Conservation (phyloP, 2,797 vertebrate species). For the Cyclopterus lumpus region DNA sequence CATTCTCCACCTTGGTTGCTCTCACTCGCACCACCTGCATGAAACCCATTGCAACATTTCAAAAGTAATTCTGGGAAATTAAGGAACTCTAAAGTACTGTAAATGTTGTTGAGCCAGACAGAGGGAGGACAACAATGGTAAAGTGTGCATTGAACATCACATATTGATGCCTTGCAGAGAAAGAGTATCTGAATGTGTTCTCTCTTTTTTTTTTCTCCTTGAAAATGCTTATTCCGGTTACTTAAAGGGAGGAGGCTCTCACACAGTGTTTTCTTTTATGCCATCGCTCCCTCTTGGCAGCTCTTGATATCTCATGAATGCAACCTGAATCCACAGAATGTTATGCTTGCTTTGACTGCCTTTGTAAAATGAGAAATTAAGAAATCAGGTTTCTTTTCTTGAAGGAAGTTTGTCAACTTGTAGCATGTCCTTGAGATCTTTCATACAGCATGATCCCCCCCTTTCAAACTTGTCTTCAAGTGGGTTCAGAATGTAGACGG, state of each 20-base stretch:
- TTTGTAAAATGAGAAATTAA: constrained; percentile 27
- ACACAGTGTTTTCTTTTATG: constrained; percentile 29
- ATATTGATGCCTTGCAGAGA: constrained; percentile 50
- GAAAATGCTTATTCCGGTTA: constrained; percentile 36
- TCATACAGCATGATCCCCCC: constrained; percentile 15
- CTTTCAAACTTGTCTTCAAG: constrained; percentile 16
- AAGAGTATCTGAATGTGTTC: constrained; percentile 20
- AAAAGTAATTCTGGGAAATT: constrained; percentile 54
- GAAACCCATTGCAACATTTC: constrained; percentile 53
- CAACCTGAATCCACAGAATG: constrained; percentile 23
- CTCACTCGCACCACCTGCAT: constrained; percentile 40
- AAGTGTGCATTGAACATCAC: constrained; percentile 60
- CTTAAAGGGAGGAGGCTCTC: constrained; percentile 37
- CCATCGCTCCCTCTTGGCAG: constrained; percentile 28
- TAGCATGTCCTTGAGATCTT: constrained; percentile 22
- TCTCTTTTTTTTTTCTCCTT: constrained; percentile 11
- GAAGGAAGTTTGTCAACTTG: constrained; percentile 23
- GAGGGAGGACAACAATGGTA: constrained; percentile 41
- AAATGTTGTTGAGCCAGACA: constrained; percentile 37
- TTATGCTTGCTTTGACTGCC: background rate
- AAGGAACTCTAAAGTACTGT: constrained; percentile 42
- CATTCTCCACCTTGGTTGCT: constrained; percentile 17
- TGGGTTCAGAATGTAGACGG: constrained; percentile 6
- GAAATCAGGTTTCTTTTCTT: constrained; percentile 14
- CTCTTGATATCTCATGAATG: constrained; percentile 32